Evolutionary conservation across 2,888 invertebrate species (phyloP), one percentile per base, ranked within the genome.

Genomic region (Arenicola marina): DNA sequence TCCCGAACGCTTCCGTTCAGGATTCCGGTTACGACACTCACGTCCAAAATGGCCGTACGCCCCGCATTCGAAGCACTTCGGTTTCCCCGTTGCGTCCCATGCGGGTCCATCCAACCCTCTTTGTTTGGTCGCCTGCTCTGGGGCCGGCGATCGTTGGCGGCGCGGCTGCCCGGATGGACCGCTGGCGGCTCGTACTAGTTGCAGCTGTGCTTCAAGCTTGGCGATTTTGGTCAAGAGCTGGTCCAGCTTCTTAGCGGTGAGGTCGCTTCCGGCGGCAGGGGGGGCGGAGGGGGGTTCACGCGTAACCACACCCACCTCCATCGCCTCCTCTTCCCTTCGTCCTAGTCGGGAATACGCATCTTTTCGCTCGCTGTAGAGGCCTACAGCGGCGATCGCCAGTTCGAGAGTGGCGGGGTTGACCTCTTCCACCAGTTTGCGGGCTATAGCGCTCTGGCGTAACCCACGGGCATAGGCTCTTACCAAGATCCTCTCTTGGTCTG

Each of bases 1-100:
- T 48, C 48, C 48, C 48, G 48, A 24, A 11, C 26, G 48, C 43
- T 38, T n/a, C n/a, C n/a, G n/a, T n/a, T n/a, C n/a, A n/a, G n/a
- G n/a, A n/a, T n/a, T 11, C 7, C n/a, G 48, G 7, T 48, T 7
- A 18, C 15, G 7, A 48, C 48, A 48, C n/a, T 11, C 26, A 7
- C 48, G 15, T 24, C 24, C 7, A 24, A 48, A 48, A 24, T 48
- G 48, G 15, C 48, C 48, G 24, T 38, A 38, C 38, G 11, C 18
- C 18, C 38, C 38, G 38, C 38, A 38, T 18, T 11, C 18, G 38
- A 15, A 38, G 38, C 38, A 38, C 38, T 18, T 38, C 11, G 38
- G 38, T 18, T 38, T 38, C 38, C 38, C 38, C 18, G 11, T 18
- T 38, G 11, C 18, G 18, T 38, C 18, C 38, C 38, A 38, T 11